phyloP scores from a whole-genome alignment of 2,888 invertebrate species.

The Zaprionus obscuricornis region DNA sequence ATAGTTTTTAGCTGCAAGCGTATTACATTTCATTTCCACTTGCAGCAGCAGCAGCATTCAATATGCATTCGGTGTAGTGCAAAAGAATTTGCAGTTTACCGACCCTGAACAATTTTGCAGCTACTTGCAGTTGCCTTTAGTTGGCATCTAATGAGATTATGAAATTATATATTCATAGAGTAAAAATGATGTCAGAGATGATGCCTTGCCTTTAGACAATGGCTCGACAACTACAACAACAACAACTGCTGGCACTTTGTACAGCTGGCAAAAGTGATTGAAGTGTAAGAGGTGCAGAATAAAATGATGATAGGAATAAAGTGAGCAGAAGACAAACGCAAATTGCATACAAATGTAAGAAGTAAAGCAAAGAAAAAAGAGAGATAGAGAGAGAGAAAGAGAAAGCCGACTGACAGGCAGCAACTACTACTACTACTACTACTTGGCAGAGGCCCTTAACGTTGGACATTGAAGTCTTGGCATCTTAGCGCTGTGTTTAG shows the following conservation, averaged over 20 bases:
- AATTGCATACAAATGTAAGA: conserved; percentile 68
- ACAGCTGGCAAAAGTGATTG: too few relatives aligned
- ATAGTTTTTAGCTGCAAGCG: too few relatives aligned
- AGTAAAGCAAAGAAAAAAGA: not conserved
- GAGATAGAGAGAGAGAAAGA: not conserved
- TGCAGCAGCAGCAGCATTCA: too few relatives aligned
- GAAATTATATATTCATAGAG: conserved; percentile 76
- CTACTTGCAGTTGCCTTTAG: conserved; percentile 32
- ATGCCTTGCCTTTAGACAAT: conserved; percentile 38
- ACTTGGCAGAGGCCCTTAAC: conserved; percentile 31
- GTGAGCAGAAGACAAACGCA: conserved; percentile 56
- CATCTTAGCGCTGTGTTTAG: conserved; percentile 62
- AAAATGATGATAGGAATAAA: conserved; percentile 33
- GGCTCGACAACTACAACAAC: conserved; percentile 17
- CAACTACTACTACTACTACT: conserved; percentile 5
- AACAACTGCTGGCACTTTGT: too few relatives aligned
- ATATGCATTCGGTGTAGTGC: not conserved
- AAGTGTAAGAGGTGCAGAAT: conserved; percentile 2
- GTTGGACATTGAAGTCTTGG: conserved; percentile 39
- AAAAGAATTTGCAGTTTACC: not conserved
- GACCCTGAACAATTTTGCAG: conserved; percentile 45
- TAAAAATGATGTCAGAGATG: conserved; percentile 63
- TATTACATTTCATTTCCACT: too few relatives aligned
- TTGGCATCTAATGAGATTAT: conserved; percentile 73
- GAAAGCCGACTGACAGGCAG: too few relatives aligned